Evolutionary conservation across 1,140 invertebrate species (phyloP).

Genomic region (Ceratina japonica): DNA sequence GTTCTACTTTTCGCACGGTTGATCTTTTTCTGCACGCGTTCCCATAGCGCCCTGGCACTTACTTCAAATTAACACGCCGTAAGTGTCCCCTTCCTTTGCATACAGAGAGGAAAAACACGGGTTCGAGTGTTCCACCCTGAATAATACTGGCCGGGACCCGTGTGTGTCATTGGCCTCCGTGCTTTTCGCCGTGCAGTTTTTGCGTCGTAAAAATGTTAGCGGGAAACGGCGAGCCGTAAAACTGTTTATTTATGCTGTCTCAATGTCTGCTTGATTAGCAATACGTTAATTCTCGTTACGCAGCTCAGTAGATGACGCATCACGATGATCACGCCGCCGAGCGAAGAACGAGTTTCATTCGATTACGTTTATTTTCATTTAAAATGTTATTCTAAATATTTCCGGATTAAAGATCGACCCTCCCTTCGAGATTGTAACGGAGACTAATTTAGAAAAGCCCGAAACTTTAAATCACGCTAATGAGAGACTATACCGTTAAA

Average conservation of each 20-base stretch:
- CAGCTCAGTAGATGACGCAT: neutral
- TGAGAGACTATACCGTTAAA: neutral
- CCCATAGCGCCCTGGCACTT: neutral
- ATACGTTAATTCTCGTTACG: constrained; percentile 2
- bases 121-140: neutral
- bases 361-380: no score
- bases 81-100: neutral
- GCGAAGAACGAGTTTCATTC: neutral
- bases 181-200: neutral
- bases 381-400: no score
- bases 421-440: neutral
- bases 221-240: neutral
- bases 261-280: neutral
- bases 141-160: neutral
- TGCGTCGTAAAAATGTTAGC: neutral
- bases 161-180: neutral
- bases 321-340: neutral
- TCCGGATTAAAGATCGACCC: no score
- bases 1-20: neutral
- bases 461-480: neutral
- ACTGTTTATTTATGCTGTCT: constrained; percentile 24
- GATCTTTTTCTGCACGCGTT: neutral
- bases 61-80: neutral
- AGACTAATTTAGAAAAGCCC: neutral
- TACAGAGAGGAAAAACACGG: neutral